These are phyloP conservation scores for Apostichopus japonicus DNA, from an alignment of 35 echinoderm and acorn worm species.

Conservation along the genomic window DNA sequence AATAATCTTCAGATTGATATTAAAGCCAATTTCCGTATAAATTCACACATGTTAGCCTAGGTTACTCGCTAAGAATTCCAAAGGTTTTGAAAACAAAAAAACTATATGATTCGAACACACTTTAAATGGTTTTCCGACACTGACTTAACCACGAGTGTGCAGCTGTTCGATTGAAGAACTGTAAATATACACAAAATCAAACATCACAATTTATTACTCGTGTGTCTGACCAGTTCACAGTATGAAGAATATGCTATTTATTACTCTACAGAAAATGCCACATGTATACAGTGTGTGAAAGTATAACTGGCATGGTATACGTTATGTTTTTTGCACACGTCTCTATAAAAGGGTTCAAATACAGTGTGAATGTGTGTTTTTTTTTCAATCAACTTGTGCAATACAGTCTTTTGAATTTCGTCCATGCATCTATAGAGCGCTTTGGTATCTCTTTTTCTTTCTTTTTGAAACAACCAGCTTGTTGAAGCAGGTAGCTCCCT, in stretches of 20 bases:
- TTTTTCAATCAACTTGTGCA: too few species aligned
- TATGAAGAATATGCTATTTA: background rate
- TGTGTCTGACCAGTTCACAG: background rate
- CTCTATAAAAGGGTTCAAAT: too few species aligned
- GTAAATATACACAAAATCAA: background rate
- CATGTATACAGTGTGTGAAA: too few species aligned
- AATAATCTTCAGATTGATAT: background rate
- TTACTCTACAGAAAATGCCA: background rate
- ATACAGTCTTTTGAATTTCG: too few species aligned
- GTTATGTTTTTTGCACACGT: too few species aligned
- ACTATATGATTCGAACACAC: background rate
- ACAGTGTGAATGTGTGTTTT: too few species aligned
- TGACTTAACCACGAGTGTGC: background rate
- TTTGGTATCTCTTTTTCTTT: too few species aligned
- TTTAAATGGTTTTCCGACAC: background rate
- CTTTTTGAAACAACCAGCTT: too few species aligned
- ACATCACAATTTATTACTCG: background rate
- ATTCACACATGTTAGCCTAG: slow-evolving; percentile 11
- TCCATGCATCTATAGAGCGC: too few species aligned
- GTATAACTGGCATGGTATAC: too few species aligned
- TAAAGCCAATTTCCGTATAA: background rate
- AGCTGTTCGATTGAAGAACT: background rate
- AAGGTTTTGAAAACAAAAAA: background rate
- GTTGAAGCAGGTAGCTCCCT: too few species aligned
- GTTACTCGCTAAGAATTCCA: background rate